Conservation (phyloP, 2,113 vertebrate genomes). For the Corydoras sp. region DNA sequence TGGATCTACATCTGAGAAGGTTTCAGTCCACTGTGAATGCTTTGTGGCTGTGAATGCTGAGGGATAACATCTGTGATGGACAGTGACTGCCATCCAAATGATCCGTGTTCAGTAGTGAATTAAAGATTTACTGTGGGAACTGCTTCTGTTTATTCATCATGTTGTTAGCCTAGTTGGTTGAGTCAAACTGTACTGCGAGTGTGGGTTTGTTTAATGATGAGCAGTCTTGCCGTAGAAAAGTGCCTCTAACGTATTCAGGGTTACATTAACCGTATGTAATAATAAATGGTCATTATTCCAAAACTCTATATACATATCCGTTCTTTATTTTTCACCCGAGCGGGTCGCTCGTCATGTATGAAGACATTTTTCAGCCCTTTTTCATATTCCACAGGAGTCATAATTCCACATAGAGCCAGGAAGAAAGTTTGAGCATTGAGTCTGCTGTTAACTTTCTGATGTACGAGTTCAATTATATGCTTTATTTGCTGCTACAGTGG, state of each 20-base stretch:
- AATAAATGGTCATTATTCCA: neutral
- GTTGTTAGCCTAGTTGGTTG: neutral
- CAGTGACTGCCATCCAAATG: too few relatives aligned
- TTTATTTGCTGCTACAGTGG: too few relatives aligned
- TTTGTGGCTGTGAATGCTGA: too few relatives aligned
- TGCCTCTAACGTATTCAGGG: slow-evolving; percentile 43
- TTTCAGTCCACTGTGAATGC: neutral
- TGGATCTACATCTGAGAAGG: too few relatives aligned
- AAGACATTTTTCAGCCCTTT: slow-evolving; percentile 5
- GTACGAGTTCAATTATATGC: too few relatives aligned
- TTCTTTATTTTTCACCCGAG: neutral
- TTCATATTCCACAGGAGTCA: too few relatives aligned
- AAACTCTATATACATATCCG: neutral
- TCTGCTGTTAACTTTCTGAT: too few relatives aligned
- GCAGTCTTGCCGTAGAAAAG: slow-evolving; percentile 22
- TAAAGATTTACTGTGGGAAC: neutral
- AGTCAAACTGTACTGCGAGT: neutral
- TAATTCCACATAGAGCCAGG: too few relatives aligned
- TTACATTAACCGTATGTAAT: slow-evolving; percentile 11
- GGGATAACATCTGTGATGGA: neutral
- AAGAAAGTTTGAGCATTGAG: too few relatives aligned
- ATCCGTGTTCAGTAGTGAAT: neutral
- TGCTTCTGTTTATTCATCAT: neutral
- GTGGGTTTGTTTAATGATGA: neutral
- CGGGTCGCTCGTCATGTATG: neutral